Percentiles rank a stretch among this genome's conserved stretches.
These are phyloP conservation scores for Reticulitermes lucifugus DNA, from an alignment of 2,888 invertebrate species.

Conservation along the genomic window DNA sequence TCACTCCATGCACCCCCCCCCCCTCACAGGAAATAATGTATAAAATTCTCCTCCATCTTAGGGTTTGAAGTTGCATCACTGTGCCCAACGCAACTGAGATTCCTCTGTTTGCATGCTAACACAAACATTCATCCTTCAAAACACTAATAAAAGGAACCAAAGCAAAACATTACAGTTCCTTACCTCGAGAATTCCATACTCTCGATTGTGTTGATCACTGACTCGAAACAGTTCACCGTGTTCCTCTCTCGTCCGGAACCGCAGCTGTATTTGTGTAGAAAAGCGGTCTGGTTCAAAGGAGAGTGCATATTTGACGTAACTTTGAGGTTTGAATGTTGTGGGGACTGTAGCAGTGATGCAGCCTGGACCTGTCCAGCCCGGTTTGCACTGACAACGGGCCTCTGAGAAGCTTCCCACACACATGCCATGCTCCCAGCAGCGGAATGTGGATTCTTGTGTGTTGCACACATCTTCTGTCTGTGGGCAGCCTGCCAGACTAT, in stretches of 20 bases:
- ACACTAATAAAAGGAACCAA: too few relatives aligned
- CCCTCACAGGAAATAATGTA: too few relatives aligned
- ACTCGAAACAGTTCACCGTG: slow-evolving; percentile 94
- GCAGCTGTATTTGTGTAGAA: slow-evolving; percentile 90
- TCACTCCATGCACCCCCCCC: too few relatives aligned
- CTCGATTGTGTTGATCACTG: slow-evolving; percentile 93
- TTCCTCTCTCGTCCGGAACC: slow-evolving; percentile 93
- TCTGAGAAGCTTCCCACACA: slow-evolving; percentile 92
- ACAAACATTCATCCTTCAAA: too few relatives aligned
- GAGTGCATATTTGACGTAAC: slow-evolving; percentile 96
- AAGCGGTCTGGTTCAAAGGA: slow-evolving; percentile 94
- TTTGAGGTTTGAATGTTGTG: slow-evolving; percentile 92
- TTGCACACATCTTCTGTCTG: slow-evolving; percentile 94
- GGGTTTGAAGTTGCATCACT: too few relatives aligned
- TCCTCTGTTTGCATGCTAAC: too few relatives aligned
- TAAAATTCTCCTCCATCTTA: too few relatives aligned
- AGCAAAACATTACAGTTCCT: slow-evolving; percentile 39
- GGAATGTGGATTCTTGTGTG: slow-evolving; percentile 84
- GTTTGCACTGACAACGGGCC: slow-evolving; percentile 92
- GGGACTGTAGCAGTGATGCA: slow-evolving; percentile 89
- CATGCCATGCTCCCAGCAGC: slow-evolving; percentile 94
- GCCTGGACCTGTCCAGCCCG: slow-evolving; percentile 94
- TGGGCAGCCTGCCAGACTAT: slow-evolving; percentile 91
- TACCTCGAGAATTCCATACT: slow-evolving; percentile 89
- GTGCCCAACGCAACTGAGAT: too few relatives aligned